Evolutionary conservation across 2,113 vertebrate species (phyloP).

Genomic region (Peromyscus californicus): DNA sequence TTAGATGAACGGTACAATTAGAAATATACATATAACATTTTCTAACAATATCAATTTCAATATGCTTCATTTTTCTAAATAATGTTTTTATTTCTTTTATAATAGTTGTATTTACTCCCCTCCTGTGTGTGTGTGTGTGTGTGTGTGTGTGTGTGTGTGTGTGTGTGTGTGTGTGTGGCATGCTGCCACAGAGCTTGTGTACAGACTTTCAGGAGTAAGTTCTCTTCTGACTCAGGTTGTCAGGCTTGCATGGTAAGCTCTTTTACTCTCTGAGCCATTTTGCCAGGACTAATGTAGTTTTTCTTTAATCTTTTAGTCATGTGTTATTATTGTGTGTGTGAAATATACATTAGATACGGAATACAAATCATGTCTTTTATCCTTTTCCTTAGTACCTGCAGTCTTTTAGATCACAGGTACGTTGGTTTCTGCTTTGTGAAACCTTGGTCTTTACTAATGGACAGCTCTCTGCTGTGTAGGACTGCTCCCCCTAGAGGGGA

Average conservation of each 20-base stretch:
- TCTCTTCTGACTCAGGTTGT: background rate
- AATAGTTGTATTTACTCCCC: background rate
- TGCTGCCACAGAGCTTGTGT: background rate
- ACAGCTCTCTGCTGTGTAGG: background rate
- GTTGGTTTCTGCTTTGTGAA: background rate
- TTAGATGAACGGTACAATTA: too few species aligned
- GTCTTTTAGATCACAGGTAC: background rate
- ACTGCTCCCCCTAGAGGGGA: conserved; percentile 49
- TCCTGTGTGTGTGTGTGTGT: background rate
- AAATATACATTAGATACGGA: background rate
- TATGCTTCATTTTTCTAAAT: background rate
- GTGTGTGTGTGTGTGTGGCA: background rate
- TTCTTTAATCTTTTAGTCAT: background rate
- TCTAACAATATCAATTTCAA: too few species aligned
- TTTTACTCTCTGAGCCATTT: background rate
- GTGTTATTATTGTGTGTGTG: background rate
- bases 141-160: too few species aligned
- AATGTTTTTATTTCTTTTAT: background rate
- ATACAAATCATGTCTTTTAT: background rate
- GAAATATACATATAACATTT: too few species aligned
- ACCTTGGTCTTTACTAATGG: background rate
- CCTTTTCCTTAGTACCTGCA: background rate
- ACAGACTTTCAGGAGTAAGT: background rate
- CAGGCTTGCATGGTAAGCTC: background rate
- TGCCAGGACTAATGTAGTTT: background rate